These are phyloP conservation scores for Nothobranchius kuhntae DNA, from an alignment of 2,113 vertebrate genomes.

Conservation along the genomic window DNA sequence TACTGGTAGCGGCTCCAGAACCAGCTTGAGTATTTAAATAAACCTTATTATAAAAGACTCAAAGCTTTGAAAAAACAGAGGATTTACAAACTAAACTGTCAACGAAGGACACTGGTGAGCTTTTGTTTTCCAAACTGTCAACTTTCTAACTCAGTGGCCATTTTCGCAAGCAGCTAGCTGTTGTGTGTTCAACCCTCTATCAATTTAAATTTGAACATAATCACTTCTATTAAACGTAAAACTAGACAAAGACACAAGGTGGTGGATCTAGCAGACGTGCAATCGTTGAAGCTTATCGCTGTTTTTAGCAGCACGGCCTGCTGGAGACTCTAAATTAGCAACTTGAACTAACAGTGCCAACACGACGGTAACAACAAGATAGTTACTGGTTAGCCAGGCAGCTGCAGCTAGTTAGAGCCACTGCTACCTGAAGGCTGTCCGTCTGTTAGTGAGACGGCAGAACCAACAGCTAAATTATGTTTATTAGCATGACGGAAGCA, in stretches of 20 bases:
- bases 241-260: no score
- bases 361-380: slow-evolving; percentile 57
- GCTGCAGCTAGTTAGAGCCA: slow-evolving; percentile 40
- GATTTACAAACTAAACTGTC: no score
- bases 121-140: slow-evolving; percentile 10
- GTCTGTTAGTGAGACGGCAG: slow-evolving; percentile 17
- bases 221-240: no score
- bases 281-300: no score
- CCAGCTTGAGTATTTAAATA: no score
- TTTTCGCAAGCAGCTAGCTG: neutral
- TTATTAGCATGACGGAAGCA: slow-evolving; percentile 29
- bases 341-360: slow-evolving; percentile 46
- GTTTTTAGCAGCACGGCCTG: slow-evolving; percentile 45
- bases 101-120: neutral
- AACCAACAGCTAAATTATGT: slow-evolving; percentile 23
- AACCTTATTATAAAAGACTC: no score
- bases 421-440: slow-evolving; percentile 21
- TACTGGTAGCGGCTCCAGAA: no score
- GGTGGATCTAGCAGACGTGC: no score
- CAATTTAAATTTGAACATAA: neutral
- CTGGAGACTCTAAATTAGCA: slow-evolving; percentile 37
- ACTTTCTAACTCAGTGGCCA: neutral
- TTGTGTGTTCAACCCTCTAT: neutral
- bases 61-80: no score
- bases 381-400: slow-evolving; percentile 38